These are phyloP conservation scores for Pseudopipra pipra DNA, from an alignment of 2,113 vertebrate genomes.

Conservation along the genomic window DNA sequence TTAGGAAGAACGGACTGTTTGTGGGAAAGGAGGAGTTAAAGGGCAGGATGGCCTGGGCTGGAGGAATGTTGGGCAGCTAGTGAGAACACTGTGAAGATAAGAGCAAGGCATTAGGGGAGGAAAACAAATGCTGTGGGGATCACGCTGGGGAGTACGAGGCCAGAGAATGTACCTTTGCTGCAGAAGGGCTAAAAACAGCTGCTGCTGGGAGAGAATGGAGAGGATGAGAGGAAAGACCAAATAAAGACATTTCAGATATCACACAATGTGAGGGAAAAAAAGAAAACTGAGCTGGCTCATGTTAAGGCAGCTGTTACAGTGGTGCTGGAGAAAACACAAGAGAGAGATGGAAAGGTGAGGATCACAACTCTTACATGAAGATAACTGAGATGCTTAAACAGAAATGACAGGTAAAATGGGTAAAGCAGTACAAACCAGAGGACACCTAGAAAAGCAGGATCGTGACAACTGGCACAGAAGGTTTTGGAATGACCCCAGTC, in stretches of 20 bases:
- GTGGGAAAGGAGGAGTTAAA: conserved; percentile 40
- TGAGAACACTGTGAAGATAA: conserved; percentile 39
- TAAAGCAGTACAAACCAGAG: not conserved
- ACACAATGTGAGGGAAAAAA: not conserved
- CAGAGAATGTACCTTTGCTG: not conserved
- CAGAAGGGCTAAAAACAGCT: not conserved
- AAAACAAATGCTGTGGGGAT: not conserved
- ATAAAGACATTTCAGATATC: not conserved
- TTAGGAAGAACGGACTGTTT: not conserved
- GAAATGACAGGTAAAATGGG: not conserved
- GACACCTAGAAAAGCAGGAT: not conserved
- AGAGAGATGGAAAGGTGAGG: not conserved
- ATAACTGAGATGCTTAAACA: not conserved
- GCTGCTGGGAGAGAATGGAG: not conserved
- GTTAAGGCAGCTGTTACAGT: not conserved
- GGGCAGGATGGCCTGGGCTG: not conserved
- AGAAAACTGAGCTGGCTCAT: not conserved
- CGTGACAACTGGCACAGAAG: not conserved
- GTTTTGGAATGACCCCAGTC: not conserved
- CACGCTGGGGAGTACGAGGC: not conserved
- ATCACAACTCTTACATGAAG: not conserved
- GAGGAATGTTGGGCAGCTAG: conserved; percentile 19
- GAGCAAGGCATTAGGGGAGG: not conserved
- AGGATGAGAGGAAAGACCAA: not conserved
- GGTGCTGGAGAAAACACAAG: not conserved